Conservation (phyloP, 2,888 invertebrate genomes). For the Drosophila nr. medialis region DNA sequence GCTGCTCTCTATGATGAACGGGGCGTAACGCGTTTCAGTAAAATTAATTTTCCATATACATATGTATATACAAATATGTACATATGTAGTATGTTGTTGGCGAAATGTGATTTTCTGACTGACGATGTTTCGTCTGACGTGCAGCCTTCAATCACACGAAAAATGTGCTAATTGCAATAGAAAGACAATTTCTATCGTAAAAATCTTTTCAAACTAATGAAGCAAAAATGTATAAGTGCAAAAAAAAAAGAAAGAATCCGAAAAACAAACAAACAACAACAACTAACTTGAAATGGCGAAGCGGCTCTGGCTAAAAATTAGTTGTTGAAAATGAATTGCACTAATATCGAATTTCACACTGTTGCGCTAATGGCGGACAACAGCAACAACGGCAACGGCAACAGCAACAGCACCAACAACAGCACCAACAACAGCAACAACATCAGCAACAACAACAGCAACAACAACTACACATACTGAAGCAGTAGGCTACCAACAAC, state of each 20-base stretch:
- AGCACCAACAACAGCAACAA: conserved; percentile 34
- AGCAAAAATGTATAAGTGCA: conserved; percentile 50
- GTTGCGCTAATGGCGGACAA: conserved; percentile 76
- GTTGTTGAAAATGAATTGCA: conserved; percentile 81
- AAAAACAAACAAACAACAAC: conserved; percentile 27
- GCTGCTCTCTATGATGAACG: conserved; percentile 44
- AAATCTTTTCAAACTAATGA: conserved; percentile 68
- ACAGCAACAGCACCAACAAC: conserved; percentile 40
- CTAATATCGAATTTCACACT: conserved; percentile 82
- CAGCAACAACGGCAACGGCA: conserved; percentile 47
- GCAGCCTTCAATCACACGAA: conserved; percentile 74
- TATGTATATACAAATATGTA: not conserved
- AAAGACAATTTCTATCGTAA: conserved; percentile 78
- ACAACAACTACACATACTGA: conserved; percentile 32
- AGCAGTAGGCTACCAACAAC: conserved; percentile 46
- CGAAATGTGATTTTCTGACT: conserved; percentile 30
- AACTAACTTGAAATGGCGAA: conserved; percentile 44
- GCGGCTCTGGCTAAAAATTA: conserved; percentile 65
- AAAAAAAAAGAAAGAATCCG: conserved; percentile 28
- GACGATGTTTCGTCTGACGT: conserved; percentile 47
- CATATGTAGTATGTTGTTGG: conserved; percentile 6
- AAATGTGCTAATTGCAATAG: conserved; percentile 78
- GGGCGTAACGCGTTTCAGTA: conserved; percentile 58
- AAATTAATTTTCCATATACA: conserved; percentile 75
- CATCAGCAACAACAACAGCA: conserved; percentile 36